A percentile compares a stretch with the other conserved stretches of the same genome.
Evolutionary conservation across 2,888 invertebrate species (phyloP).

Genomic region (Protula sp.): DNA sequence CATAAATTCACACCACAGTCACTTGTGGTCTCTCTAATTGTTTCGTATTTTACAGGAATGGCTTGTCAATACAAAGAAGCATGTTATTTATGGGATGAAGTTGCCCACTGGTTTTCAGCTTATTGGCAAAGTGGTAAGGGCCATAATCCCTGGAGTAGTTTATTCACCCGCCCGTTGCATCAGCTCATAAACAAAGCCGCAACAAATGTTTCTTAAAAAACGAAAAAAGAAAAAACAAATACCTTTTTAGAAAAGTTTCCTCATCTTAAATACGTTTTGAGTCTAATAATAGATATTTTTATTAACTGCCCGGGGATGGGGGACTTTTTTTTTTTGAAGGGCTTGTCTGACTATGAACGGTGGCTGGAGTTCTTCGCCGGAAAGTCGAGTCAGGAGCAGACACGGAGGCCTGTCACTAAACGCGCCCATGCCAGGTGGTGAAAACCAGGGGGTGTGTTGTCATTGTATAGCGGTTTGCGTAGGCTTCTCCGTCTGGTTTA

Average conservation of each 20-base stretch:
- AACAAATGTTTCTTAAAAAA: no score
- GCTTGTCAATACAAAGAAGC: constrained; percentile 12
- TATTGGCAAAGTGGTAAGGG: constrained; percentile 24
- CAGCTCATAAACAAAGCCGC: no score
- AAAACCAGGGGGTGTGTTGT: not conserved
- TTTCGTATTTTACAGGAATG: constrained; percentile 17
- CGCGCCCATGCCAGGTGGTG: constrained; percentile 21
- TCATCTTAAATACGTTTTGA: no score
- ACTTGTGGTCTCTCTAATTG: no score
- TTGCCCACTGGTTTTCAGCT: constrained; percentile 24
- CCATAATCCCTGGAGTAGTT: no score
- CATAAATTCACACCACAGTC: no score
- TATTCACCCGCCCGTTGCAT: no score
- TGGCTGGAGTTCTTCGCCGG: constrained; percentile 16
- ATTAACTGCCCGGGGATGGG: no score
- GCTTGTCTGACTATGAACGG: constrained; percentile 12
- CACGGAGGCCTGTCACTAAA: constrained; percentile 8
- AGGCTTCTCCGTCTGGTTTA: not conserved
- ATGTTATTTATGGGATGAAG: constrained; percentile 20
- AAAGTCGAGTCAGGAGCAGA: not conserved
- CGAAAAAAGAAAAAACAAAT: no score
- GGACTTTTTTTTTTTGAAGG: no score
- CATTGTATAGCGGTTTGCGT: not conserved
- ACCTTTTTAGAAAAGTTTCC: no score
- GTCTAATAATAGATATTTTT: no score